Base-by-base conservation (phyloP, 2,797 vertebrate species). In the Sebastes goodei region DNA sequence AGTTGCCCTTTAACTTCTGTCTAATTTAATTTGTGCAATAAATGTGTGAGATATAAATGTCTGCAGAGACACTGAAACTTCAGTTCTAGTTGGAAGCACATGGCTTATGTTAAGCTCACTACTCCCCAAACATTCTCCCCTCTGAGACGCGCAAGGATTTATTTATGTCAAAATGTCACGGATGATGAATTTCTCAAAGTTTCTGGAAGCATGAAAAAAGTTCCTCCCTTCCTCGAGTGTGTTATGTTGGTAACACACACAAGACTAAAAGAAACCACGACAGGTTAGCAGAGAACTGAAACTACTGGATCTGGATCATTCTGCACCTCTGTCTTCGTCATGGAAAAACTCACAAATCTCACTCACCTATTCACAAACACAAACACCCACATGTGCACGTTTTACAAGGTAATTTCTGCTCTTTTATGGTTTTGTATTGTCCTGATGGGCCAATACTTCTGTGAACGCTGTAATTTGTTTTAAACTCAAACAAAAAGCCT, bases 281-380 rank as follows among this genome's bases (percentile, higher is more conserved):
- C 32, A 33, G 42, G 15, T 46, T 46, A 46, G 42, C 42, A 46
- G 49, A 52, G 20, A 68, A 46, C 33, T 33, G 9, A 67, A 67
- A 59, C 3, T 33, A 8, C 21, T 64, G 3, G 33, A 46, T 66
- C 10, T 49, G n/a, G 21, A 63, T 71, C 49, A 25, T 30, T 71
- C 67, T 56, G 35, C 35, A 52, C 5, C 15, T 25, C 53, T 20
- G 8, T 70, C 21, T 49, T 20, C 3, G 20, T 81, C 73, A 68
- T 72, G 77, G 69, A 81, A 77, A 73, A 80, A 6, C 17, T 76
- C 35, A 27, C 12, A 10, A 23, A 46, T 46, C 42, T 46, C 42
- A 30, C n/a, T 42, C 38, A 42, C 38, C 38, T 6, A 42, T 42
- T 42, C 38, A 42, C 6, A 15, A 15, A 15, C 38, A 42, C 38